A percentile compares a stretch with the other conserved stretches of the same genome.
These are phyloP conservation scores for Periophthalmus magnuspinnatus DNA, from an alignment of 2,797 vertebrate species.

Conservation along the genomic window DNA sequence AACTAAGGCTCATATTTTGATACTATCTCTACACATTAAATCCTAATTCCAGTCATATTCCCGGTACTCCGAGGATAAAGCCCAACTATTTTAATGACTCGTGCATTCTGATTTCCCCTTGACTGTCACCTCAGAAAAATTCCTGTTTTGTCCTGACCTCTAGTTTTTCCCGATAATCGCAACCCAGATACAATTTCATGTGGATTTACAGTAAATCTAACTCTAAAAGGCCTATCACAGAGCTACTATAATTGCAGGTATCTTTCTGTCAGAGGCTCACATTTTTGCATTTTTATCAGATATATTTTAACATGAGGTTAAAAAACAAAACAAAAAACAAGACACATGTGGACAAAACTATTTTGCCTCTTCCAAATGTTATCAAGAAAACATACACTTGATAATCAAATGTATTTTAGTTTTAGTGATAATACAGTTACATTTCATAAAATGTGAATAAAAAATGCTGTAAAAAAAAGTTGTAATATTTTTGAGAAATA, in stretches of 20 bases:
- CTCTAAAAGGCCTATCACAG: not conserved
- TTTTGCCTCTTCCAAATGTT: too few relatives aligned
- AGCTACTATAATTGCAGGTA: not conserved
- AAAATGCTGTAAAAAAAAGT: too few relatives aligned
- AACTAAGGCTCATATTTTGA: not conserved
- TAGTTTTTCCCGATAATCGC: slow-evolving; percentile 1
- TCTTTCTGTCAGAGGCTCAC: not conserved
- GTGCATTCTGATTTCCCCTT: not conserved
- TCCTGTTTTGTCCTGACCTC: slow-evolving; percentile 6
- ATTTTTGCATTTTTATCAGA: not conserved
- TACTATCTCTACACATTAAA: not conserved
- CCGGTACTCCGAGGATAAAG: slow-evolving; percentile 4
- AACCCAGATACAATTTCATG: slow-evolving; percentile 4
- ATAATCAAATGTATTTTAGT: too few relatives aligned
- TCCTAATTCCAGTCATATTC: slow-evolving; percentile 3
- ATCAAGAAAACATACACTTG: too few relatives aligned
- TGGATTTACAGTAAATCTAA: slow-evolving; percentile 1
- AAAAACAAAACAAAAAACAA: too few relatives aligned
- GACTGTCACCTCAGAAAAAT: slow-evolving; percentile 4
- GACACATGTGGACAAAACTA: too few relatives aligned
- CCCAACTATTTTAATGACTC: slow-evolving; percentile 6
- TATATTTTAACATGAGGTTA: not conserved
- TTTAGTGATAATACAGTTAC: too few relatives aligned
- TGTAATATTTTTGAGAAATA: too few relatives aligned
- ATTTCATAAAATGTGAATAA: too few relatives aligned